Evolutionary conservation across 2,888 invertebrate genomes (phyloP).

Genomic region (Lissonota sp.): DNA sequence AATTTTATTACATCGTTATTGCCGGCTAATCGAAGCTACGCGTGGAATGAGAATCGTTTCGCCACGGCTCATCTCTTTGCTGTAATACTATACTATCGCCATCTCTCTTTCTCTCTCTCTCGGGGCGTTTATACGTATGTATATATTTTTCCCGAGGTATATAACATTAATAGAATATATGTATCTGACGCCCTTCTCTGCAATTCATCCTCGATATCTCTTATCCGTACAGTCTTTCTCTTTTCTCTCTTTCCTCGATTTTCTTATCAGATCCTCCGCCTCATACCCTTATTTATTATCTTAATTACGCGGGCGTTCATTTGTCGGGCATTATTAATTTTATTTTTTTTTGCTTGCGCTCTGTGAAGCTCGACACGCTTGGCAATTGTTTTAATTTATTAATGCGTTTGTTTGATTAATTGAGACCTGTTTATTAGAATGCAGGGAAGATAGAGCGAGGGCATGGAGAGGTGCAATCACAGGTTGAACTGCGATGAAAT

Average conservation of each 20-base stretch:
- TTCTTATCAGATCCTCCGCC: conserved; percentile 54
- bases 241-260: conserved; percentile 4
- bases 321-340: conserved; percentile 59
- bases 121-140: conserved; percentile 13
- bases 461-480: too few species aligned
- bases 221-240: conserved; percentile 30
- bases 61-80: conserved; percentile 54
- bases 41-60: conserved; percentile 72
- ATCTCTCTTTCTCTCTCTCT: conserved; percentile 15
- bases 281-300: conserved; percentile 56
- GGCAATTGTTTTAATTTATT: too few species aligned
- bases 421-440: too few species aligned
- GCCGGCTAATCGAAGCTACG: conserved; percentile 75
- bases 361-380: too few species aligned
- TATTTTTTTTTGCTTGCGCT: not conserved
- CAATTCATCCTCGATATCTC: conserved; percentile 59
- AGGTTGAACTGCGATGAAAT: too few species aligned
- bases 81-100: conserved; percentile 43
- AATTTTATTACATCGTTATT: conserved; percentile 76
- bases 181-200: conserved; percentile 36
- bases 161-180: conserved; percentile 41
- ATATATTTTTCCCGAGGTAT: not conserved
- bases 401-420: too few species aligned
- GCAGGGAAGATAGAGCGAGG: too few species aligned
- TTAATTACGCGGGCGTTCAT: conserved; percentile 52